Base-by-base conservation (phyloP, 2,113 vertebrate genomes). In the Orthochromis indermauri region DNA sequence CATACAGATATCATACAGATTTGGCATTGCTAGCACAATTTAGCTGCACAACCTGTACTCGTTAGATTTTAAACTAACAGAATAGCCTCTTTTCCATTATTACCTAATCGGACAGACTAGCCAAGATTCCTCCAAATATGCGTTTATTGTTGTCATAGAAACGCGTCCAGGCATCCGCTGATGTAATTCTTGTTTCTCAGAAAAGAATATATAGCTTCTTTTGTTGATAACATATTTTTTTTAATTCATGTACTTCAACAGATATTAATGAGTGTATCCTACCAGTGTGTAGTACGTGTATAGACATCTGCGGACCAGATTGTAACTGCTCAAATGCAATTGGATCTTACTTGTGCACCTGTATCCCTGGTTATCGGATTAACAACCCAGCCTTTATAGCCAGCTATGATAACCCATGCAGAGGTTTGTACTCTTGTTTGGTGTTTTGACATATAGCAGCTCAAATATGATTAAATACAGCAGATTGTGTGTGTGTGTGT, bases 261-360 rank as follows among this genome's bases (percentile, higher is more conserved):
- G 95, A 95, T 89, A 11, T 93, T 88, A 82, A 87, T 28, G 95
- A 96, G 86, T 96, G 95, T 87, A 8, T 2, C 0, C 4, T 59
- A 81, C 9, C 87, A 14, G 5, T 78, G 45, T 78, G 42, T 42
- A 2, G 2, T 21, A 49, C 71, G 31, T 76, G 71, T 47, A 19
- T 49, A 17, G 24, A 31, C 2, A 19, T 94, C 88, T 96, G 94
- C 28, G 94, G 93, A 35, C 94, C 94, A 7, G 0, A 90, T 33
- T 11, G 90, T 63, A 93, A 94, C 91, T 95, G 95, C 85, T 87
- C 91, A 26, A 96, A 96, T 49, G 1, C 87, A 26, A 33, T 91
- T 2, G 94, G 94, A 16, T 89, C 92, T 7, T 88, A 96, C 81
- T 8, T 8, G 82, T 96, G 94, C n/a, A 66, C 13, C 55, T 95